phyloP scores from a whole-genome alignment of 1,140 invertebrate species.

The Phymorhynchus buccinoides region DNA sequence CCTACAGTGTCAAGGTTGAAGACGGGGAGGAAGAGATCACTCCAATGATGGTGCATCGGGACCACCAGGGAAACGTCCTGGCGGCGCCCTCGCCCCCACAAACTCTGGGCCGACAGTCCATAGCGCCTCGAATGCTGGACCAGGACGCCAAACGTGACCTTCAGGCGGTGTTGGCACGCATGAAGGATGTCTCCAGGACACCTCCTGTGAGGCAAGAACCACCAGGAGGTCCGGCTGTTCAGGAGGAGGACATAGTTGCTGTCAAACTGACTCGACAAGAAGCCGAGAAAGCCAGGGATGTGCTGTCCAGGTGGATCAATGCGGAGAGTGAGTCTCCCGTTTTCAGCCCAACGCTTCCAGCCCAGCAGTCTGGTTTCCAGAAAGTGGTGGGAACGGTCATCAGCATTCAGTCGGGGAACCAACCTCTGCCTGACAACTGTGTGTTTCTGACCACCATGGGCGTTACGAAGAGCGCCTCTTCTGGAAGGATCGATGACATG shows the following conservation, averaged over 20 bases:
- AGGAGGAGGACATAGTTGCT: constrained; percentile 34
- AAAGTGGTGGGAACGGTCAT: constrained; percentile 12
- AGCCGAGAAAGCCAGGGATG: neutral
- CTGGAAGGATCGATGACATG: neutral
- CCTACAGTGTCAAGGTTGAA: neutral
- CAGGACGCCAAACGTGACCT: constrained; percentile 31
- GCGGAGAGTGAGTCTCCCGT: neutral
- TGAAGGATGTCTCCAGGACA: neutral
- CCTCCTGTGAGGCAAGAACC: neutral
- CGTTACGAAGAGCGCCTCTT: neutral
- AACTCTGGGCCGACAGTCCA: neutral
- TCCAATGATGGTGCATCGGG: constrained; percentile 21
- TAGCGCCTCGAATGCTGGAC: neutral
- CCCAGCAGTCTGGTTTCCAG: constrained; percentile 11
- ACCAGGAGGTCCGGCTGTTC: neutral
- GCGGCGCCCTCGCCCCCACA: neutral
- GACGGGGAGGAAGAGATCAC: constrained; percentile 15
- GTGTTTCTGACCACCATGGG: constrained; percentile 24
- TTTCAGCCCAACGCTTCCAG: neutral
- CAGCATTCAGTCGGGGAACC: neutral
- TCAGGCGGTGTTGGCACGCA: constrained; percentile 3
- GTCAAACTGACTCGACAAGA: constrained; percentile 30
- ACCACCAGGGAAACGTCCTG: constrained; percentile 14
- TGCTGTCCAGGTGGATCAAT: constrained; percentile 32
- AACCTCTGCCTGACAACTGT: neutral